phyloP scores from a whole-genome alignment of 2,888 invertebrate species.

The Euplexia lucipara region DNA sequence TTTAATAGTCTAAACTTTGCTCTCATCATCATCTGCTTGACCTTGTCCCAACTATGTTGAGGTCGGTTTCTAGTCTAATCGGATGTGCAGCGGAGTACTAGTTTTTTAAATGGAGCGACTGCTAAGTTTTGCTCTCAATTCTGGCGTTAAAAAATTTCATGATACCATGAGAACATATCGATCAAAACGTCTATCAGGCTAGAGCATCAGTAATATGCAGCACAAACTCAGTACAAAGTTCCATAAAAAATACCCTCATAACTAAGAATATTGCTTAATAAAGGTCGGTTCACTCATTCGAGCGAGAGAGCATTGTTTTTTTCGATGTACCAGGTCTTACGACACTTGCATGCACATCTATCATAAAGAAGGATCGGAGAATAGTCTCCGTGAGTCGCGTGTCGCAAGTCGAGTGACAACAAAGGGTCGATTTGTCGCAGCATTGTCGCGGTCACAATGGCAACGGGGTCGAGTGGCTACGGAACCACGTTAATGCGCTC shows the following conservation, averaged over 20 bases:
- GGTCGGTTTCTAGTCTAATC: too few species aligned
- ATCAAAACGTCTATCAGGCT: constrained; percentile 2
- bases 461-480: constrained; percentile 76
- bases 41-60: too few species aligned
- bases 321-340: constrained; percentile 36
- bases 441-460: constrained; percentile 78
- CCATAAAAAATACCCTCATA: constrained; percentile 22
- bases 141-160: too few species aligned
- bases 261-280: constrained; percentile 36
- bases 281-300: constrained; percentile 41
- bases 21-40: too few species aligned
- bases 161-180: too few species aligned
- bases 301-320: constrained; percentile 36
- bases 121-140: too few species aligned
- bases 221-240: constrained; percentile 4
- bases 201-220: background rate
- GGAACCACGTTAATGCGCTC: constrained; percentile 73
- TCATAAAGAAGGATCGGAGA: constrained; percentile 42
- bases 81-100: too few species aligned
- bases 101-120: too few species aligned
- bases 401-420: constrained; percentile 77
- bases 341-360: constrained; percentile 25
- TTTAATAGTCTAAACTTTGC: too few species aligned
- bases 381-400: constrained; percentile 63
- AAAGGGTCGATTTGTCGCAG: constrained; percentile 83